These are phyloP conservation scores for Xenops minutus DNA, from an alignment of 2,797 vertebrate genomes.

Conservation along the genomic window DNA sequence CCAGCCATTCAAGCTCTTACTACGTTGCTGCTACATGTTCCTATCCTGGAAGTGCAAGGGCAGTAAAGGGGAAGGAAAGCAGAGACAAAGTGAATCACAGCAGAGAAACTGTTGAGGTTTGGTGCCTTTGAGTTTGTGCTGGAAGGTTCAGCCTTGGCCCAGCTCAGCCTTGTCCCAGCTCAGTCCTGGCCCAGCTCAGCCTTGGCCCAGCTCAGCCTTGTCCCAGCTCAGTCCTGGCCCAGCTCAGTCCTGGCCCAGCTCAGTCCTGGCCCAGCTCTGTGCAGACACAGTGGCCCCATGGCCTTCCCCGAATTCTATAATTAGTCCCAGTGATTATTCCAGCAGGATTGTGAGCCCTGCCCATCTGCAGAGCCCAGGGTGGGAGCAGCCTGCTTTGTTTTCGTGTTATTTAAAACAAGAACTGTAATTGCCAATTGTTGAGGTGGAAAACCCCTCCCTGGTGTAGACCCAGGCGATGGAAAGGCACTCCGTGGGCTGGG, in stretches of 20 bases:
- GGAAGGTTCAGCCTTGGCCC: background rate
- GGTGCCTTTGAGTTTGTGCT: background rate
- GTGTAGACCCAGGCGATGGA: background rate
- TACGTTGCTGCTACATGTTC: background rate
- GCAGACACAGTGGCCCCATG: background rate
- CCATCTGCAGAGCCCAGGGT: background rate
- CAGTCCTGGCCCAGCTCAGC: background rate
- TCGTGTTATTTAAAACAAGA: background rate
- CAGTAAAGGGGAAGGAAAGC: conserved; percentile 10
- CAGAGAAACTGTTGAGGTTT: background rate
- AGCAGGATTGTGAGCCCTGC: background rate
- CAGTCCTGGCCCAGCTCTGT: background rate
- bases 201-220: too few relatives aligned
- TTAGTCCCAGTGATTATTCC: conserved; percentile 5
- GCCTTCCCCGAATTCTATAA: background rate
- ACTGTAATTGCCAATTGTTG: background rate
- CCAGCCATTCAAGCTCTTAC: conserved; percentile 8
- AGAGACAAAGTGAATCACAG: background rate
- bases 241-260: too few relatives aligned
- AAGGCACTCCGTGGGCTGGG: background rate
- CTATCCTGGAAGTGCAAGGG: background rate
- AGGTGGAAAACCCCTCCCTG: background rate
- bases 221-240: background rate
- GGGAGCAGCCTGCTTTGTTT: background rate
- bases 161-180: background rate